These are phyloP conservation scores for Pomatostomus ruficeps DNA, from an alignment of 2,113 vertebrate genomes.

Conservation along the genomic window DNA sequence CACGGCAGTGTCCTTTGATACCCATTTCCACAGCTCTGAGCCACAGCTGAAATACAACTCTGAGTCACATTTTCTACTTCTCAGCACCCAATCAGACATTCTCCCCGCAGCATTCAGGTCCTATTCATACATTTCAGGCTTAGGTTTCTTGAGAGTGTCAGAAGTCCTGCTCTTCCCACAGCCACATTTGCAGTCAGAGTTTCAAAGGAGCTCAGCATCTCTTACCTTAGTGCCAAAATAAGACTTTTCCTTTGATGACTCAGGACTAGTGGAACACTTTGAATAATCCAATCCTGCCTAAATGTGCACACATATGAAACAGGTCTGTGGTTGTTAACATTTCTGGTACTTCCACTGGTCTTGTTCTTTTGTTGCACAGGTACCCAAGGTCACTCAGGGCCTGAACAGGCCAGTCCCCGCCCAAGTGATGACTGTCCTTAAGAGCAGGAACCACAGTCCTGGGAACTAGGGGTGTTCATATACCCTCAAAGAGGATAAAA, in stretches of 20 bases:
- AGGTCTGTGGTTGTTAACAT: neutral
- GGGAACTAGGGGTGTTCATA: neutral
- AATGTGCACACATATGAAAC: neutral
- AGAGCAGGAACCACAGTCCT: neutral
- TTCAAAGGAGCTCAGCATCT: neutral
- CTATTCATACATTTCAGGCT: neutral
- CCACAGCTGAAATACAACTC: neutral
- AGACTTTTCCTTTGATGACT: neutral
- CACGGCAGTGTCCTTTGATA: neutral
- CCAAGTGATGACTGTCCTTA: neutral
- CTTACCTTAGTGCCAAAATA: neutral
- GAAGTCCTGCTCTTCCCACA: neutral
- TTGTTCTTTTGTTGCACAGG: neutral
- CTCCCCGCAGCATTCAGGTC: neutral
- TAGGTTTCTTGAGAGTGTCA: neutral
- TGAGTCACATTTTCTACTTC: neutral
- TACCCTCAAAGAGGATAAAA: neutral
- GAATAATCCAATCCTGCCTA: neutral
- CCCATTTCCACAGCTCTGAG: neutral
- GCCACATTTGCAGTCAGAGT: neutral
- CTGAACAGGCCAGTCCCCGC: neutral
- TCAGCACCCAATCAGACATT: neutral
- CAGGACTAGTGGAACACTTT: neutral
- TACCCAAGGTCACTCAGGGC: fast-evolving
- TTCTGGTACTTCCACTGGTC: neutral